A percentile compares a stretch with the other conserved stretches of the same genome.
Conservation (phyloP, 2,888 invertebrate genomes). For the Anagyrus pseudococci region DNA sequence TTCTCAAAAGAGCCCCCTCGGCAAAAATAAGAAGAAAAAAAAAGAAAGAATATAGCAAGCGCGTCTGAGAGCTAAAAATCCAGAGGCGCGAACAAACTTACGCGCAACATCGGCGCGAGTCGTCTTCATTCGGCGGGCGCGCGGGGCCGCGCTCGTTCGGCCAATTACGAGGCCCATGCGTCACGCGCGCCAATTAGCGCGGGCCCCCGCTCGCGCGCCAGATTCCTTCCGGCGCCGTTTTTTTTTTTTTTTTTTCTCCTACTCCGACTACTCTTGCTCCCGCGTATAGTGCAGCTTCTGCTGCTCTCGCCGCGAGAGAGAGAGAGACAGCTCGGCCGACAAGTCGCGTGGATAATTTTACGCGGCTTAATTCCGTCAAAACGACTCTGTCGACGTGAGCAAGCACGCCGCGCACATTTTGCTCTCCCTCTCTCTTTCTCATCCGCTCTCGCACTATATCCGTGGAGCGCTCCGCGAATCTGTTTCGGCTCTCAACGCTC, state of each 20-base stretch:
- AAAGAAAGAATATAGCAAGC: no score
- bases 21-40: no score
- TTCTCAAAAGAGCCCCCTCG: no score
- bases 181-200: constrained; percentile 61
- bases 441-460: no score
- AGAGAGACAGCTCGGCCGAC: no score
- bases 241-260: constrained; percentile 28
- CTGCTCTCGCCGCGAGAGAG: constrained; percentile 22
- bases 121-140: background rate
- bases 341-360: constrained; percentile 54
- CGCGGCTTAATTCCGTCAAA: constrained; percentile 40
- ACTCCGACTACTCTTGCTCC: constrained; percentile 15
- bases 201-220: constrained; percentile 31
- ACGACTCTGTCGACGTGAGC: constrained; percentile 46
- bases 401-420: constrained; percentile 1
- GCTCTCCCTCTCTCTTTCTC: no score
- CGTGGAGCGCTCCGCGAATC: background rate
- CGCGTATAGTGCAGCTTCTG: background rate
- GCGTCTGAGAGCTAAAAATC: no score
- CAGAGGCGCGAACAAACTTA: no score
- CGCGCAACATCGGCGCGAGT: background rate
- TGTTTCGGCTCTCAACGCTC: constrained; percentile 14
- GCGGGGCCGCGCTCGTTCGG: constrained; percentile 49
- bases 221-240: constrained; percentile 28
- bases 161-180: constrained; percentile 58